A percentile compares a stretch with the other conserved stretches of the same genome.
phyloP scores from a whole-genome alignment of 2,797 vertebrate species.

The Holocentrus rufus region DNA sequence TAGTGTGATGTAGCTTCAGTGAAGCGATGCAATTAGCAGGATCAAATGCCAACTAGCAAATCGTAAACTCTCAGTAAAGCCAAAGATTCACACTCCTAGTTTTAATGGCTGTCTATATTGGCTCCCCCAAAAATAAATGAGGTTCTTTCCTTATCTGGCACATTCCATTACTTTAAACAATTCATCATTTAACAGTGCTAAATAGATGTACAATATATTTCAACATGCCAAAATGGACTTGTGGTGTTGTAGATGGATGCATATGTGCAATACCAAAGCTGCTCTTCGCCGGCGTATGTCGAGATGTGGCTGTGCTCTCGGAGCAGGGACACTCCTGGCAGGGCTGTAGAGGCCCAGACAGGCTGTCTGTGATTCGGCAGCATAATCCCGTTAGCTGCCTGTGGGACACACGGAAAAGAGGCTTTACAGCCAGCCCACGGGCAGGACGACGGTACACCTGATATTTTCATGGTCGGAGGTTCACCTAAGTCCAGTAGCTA shows the following conservation, averaged over 20 bases:
- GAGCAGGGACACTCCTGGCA: neutral
- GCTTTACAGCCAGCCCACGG: conserved; percentile 1
- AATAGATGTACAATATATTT: too few relatives aligned
- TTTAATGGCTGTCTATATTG: too few relatives aligned
- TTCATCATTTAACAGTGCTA: too few relatives aligned
- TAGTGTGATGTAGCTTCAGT: too few relatives aligned
- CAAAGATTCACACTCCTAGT: too few relatives aligned
- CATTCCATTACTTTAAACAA: too few relatives aligned
- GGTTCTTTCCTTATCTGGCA: too few relatives aligned
- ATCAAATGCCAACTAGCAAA: too few relatives aligned
- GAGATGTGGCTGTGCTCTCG: neutral
- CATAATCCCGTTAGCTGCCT: conserved; percentile 24
- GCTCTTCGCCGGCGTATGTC: neutral
- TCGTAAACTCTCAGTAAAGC: too few relatives aligned
- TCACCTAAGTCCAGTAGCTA: neutral
- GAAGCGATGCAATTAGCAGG: too few relatives aligned
- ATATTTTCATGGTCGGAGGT: neutral
- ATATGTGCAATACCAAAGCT: neutral
- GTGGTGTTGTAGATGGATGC: neutral
- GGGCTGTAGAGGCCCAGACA: neutral
- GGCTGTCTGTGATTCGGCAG: conserved; percentile 9
- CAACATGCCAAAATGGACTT: too few relatives aligned
- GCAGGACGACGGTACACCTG: neutral
- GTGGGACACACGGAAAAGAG: neutral
- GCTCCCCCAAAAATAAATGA: too few relatives aligned